Percentiles rank a stretch among this genome's conserved stretches.
Evolutionary conservation across 1,140 invertebrate species (phyloP).

Genomic region (Drosophila aff.): DNA sequence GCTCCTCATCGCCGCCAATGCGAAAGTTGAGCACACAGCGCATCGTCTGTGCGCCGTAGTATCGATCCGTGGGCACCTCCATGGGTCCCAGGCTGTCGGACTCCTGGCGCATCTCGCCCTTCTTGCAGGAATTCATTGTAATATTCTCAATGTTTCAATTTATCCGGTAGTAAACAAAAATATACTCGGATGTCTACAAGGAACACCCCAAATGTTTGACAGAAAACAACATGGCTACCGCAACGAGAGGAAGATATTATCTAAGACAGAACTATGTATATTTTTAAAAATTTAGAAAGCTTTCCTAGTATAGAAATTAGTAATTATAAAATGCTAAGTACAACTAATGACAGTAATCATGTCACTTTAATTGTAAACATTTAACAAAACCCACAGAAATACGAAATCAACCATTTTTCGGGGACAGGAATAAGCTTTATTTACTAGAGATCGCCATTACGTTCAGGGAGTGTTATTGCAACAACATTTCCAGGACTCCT

Average conservation of each 20-base stretch:
- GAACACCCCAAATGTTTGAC: conserved; percentile 10
- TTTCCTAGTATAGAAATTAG: neutral
- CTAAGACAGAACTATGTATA: neutral
- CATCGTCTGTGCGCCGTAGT: conserved; percentile 99
- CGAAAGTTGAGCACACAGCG: conserved; percentile 98
- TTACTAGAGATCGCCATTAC: conserved; percentile 7
- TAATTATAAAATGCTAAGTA: too few species aligned
- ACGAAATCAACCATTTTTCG: neutral
- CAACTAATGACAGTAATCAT: too few species aligned
- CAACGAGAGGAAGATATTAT: neutral
- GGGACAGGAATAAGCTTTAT: conserved; percentile 41
- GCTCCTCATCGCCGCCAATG: conserved; percentile 96
- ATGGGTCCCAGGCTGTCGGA: conserved; percentile 97
- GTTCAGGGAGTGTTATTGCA: conserved; percentile 33
- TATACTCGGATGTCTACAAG: neutral
- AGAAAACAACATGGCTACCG: neutral
- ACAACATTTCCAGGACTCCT: conserved; percentile 85
- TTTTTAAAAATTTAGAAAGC: neutral
- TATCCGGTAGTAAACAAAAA: neutral
- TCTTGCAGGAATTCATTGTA: conserved; percentile 1
- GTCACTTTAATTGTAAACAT: too few species aligned
- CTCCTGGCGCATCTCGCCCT: conserved; percentile 87
- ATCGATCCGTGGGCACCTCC: conserved; percentile 95
- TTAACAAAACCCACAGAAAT: neutral
- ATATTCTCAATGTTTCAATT: neutral